Evolutionary conservation across 2,888 invertebrate species (phyloP).

Genomic region (Mesoligia furuncula): DNA sequence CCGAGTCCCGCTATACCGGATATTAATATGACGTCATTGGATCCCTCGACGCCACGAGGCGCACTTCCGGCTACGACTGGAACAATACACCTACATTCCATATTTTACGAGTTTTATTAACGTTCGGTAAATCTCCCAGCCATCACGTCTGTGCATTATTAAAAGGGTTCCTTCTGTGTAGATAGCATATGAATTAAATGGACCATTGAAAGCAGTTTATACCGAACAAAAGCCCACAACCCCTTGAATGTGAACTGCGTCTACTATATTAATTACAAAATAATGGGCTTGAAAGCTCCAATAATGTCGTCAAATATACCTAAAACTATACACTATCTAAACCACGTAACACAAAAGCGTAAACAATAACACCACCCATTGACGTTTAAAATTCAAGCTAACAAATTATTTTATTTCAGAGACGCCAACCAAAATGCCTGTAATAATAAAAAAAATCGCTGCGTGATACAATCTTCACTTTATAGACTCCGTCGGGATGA

Average conservation of each 20-base stretch:
- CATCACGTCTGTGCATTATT: conserved; percentile 47
- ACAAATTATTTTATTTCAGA: conserved; percentile 43
- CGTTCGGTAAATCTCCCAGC: conserved; percentile 40
- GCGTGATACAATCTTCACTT: conserved; percentile 64
- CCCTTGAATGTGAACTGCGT: conserved; percentile 19
- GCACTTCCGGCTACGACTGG: conserved; percentile 76
- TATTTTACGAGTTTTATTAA: conserved; percentile 71
- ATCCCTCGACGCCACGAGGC: conserved; percentile 73
- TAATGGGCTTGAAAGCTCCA: conserved; percentile 15
- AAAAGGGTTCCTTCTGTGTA: conserved; percentile 36
- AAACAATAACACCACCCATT: conserved; percentile 21
- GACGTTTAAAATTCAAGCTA: conserved; percentile 29
- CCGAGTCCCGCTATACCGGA: conserved; percentile 77
- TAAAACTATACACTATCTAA: not conserved
- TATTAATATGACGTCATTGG: conserved; percentile 83
- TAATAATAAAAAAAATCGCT: conserved; percentile 63
- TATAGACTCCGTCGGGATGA: conserved; percentile 57
- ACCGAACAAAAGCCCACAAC: conserved; percentile 27
- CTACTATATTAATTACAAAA: conserved; percentile 31
- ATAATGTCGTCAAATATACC: conserved; percentile 24
- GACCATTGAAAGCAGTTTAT: conserved; percentile 29
- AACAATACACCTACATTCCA: conserved; percentile 75
- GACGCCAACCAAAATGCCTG: conserved; percentile 29
- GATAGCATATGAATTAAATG: conserved; percentile 29
- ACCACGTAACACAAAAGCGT: conserved; percentile 11